Percentiles rank a stretch among this genome's conserved stretches.
Conservation (phyloP, 2,888 invertebrate genomes). For the Carpatolechia fugitivella region DNA sequence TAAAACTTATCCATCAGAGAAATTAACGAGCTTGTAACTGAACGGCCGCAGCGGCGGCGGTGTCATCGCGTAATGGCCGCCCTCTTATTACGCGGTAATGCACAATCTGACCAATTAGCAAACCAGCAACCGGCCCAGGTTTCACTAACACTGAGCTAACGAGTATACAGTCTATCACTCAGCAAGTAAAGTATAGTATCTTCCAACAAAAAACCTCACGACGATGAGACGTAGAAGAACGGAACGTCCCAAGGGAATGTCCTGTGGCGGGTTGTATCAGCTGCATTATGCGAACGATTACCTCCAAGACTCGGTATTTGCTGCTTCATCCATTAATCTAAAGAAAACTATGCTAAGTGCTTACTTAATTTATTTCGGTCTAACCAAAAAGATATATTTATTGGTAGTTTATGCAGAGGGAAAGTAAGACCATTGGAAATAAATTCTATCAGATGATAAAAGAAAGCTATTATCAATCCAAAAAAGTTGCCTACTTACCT, state of each 20-base stretch:
- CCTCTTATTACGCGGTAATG: constrained; percentile 39
- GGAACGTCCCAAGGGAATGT: neutral
- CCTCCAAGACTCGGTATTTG: constrained; percentile 34
- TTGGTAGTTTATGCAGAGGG: no score
- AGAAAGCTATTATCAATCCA: no score
- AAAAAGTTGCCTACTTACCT: no score
- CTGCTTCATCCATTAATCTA: constrained; percentile 17
- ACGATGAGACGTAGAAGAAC: no score
- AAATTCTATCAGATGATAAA: neutral
- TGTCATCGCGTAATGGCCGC: constrained; percentile 41
- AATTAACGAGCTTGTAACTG: no score
- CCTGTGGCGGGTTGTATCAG: constrained; percentile 24
- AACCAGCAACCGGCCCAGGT: constrained; percentile 32
- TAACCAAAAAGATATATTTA: neutral
- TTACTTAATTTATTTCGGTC: neutral
- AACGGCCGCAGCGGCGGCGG: constrained; percentile 30
- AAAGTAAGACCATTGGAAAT: neutral
- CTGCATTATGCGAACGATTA: constrained; percentile 52
- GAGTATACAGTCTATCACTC: constrained; percentile 14
- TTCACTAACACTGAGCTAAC: neutral
- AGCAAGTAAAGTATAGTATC: neutral
- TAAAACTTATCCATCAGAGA: no score
- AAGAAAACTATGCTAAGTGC: neutral
- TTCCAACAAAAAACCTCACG: neutral
- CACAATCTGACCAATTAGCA: constrained; percentile 61